A percentile compares a stretch with the other conserved stretches of the same genome.
phyloP scores from a whole-genome alignment of 2,113 vertebrate genomes.

The Callopanchax toddi region DNA sequence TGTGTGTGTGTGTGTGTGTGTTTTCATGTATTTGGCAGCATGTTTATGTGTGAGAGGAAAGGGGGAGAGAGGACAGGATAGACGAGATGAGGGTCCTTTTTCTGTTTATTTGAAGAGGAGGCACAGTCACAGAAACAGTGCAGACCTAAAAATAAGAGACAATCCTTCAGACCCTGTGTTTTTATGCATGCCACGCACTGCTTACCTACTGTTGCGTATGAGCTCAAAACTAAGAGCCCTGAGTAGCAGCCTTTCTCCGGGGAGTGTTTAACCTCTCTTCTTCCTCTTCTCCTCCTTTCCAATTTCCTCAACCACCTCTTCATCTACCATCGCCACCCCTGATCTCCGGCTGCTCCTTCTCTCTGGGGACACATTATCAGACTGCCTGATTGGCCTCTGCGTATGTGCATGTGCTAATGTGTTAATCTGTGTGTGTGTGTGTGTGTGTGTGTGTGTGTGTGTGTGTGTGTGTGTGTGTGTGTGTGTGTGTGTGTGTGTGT shows the following conservation, averaged over 20 bases:
- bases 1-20: constrained; percentile 2
- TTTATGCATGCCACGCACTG: constrained; percentile 53
- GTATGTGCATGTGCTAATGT: constrained; percentile 67
- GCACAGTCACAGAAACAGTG: constrained; percentile 39
- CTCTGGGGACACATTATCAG: constrained; percentile 61
- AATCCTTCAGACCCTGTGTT: constrained; percentile 51
- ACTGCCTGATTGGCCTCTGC: constrained; percentile 73
- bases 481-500: constrained; percentile 63
- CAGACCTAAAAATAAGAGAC: constrained; percentile 59
- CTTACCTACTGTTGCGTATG: constrained; percentile 47
- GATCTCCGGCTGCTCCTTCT: constrained; percentile 57
- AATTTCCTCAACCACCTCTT: constrained; percentile 48
- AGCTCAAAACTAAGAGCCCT: constrained; percentile 45
- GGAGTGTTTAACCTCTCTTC: constrained; percentile 72
- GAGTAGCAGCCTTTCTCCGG: constrained; percentile 46
- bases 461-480: constrained; percentile 29
- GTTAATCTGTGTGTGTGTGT: constrained; percentile 35
- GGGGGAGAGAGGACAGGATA: background rate
- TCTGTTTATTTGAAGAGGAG: constrained; percentile 45
- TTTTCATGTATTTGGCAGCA: constrained; percentile 3
- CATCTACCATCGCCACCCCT: constrained; percentile 44
- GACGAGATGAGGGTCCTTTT: background rate
- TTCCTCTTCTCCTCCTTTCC: constrained; percentile 31
- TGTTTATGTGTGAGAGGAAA: constrained; percentile 38
- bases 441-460: constrained; percentile 36